Evolutionary conservation across 2,113 vertebrate genomes (phyloP).

Genomic region (Hydrochoerus hydrochaeris): DNA sequence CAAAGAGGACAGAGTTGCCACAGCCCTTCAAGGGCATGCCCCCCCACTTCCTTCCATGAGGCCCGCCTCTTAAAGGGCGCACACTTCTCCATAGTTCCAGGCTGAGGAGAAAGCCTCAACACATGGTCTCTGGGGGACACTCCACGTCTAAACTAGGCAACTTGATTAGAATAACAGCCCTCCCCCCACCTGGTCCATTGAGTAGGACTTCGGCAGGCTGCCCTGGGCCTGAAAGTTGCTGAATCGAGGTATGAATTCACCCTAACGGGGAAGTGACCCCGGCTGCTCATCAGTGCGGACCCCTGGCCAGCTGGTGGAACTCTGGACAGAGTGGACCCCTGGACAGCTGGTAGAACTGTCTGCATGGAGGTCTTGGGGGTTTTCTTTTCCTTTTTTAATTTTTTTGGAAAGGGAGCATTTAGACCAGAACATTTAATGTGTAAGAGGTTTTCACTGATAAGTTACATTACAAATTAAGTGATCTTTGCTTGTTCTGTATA

Average conservation of each 20-base stretch:
- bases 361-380: fast-evolving
- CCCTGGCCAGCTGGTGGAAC: not conserved
- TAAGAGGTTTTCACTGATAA: not conserved
- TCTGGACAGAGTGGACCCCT: no score
- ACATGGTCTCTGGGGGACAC: no score
- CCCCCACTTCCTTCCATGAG: no score
- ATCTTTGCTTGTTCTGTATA: not conserved
- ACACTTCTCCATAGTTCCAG: fast-evolving
- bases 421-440: not conserved
- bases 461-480: not conserved
- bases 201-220: not conserved
- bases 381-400: not conserved
- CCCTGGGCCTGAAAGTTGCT: not conserved
- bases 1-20: not conserved
- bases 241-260: not conserved
- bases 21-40: fast-evolving
- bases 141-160: not conserved
- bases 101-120: not conserved
- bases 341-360: not conserved
- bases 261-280: not conserved
- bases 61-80: not conserved
- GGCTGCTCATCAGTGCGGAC: not conserved
- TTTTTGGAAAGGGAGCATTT: not conserved
- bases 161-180: not conserved
- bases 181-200: no score